Base-by-base conservation (phyloP, 1,140 invertebrate species). In the Drosophila pallidifrons region DNA sequence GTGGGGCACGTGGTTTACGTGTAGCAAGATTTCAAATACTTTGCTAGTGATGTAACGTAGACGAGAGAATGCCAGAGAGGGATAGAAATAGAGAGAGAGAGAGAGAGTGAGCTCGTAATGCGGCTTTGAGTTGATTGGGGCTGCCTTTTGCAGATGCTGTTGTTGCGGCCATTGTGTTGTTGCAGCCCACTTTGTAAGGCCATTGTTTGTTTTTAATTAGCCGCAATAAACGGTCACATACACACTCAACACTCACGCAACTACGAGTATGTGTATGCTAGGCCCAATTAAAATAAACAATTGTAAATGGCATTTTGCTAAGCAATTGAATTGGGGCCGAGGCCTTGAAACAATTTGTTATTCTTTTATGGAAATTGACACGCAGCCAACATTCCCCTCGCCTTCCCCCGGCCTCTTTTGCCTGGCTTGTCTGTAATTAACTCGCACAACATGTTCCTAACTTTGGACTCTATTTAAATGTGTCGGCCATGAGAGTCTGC, bases 181-280 rank as follows among this genome's bases (percentile, higher is more conserved):
- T 85, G 77, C 69, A 89, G 89, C 77, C 81, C 89, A 88, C 85
- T 88, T 88, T 89, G 76, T 81, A 54, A 52, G 75, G 72, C 75
- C 75, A 89, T 89, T 88, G 85, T 88, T 89, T 89, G 85, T 76
- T 89, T 89, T 89, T 89, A 89, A 89, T 89, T 89, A 89, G 86
- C 85, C 85, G 81, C 85, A 89, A 89, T 88, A 85, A 89, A 89
- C 81, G 78, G 75, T 78, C 77, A 71, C 72, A 68, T 63, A 79
- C 71, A 85, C 70, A 64, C 69, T 63, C 20, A 65, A 63, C 32
- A 67, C 51, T 69, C 51, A 71, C 55, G 25, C 79, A 73, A 58
- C 61, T 77, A 65, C 65, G 1, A 1, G 60, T 32, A 38, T 28
- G 20, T 65, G 51, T 55, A 15, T 65, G 46, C 46, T 83, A 58